Conservation (phyloP, 2,113 vertebrate species). For the Bufo gargarizans region DNA sequence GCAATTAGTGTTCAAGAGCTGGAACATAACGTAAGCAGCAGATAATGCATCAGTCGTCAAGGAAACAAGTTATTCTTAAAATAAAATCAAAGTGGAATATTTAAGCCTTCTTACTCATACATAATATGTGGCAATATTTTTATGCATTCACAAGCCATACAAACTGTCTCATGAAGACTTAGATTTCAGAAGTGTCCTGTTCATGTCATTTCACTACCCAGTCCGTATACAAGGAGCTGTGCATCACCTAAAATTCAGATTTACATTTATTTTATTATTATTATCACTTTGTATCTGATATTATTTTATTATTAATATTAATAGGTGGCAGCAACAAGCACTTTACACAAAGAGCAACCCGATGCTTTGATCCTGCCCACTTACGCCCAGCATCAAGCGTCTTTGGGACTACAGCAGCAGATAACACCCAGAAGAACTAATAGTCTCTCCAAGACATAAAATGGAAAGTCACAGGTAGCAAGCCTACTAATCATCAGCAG, state of each 20-base stretch:
- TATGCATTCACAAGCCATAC: background rate
- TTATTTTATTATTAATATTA: background rate
- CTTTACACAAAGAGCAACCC: slow-evolving; percentile 71
- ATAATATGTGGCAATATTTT: background rate
- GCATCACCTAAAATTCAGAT: background rate
- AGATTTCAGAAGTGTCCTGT: background rate
- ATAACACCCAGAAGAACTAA: slow-evolving; percentile 68
- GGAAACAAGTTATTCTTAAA: slow-evolving; percentile 24
- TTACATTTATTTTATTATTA: slow-evolving; percentile 52
- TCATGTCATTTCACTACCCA: background rate
- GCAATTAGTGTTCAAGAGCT: too few relatives aligned
- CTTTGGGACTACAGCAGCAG: slow-evolving; percentile 66
- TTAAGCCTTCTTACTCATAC: background rate
- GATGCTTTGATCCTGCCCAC: slow-evolving; percentile 71
- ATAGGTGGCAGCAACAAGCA: slow-evolving; percentile 70
- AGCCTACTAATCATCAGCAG: slow-evolving; percentile 63
- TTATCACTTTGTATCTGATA: too few relatives aligned
- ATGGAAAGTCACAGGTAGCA: slow-evolving; percentile 65
- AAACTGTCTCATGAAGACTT: background rate
- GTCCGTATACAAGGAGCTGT: background rate
- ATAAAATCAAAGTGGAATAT: background rate
- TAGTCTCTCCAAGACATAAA: slow-evolving; percentile 72
- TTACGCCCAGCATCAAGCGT: slow-evolving; percentile 71
- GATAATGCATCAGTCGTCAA: slow-evolving; percentile 1
- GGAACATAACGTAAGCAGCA: background rate